Conservation (phyloP, 2,888 invertebrate genomes). For the Spilosoma lubricipeda region DNA sequence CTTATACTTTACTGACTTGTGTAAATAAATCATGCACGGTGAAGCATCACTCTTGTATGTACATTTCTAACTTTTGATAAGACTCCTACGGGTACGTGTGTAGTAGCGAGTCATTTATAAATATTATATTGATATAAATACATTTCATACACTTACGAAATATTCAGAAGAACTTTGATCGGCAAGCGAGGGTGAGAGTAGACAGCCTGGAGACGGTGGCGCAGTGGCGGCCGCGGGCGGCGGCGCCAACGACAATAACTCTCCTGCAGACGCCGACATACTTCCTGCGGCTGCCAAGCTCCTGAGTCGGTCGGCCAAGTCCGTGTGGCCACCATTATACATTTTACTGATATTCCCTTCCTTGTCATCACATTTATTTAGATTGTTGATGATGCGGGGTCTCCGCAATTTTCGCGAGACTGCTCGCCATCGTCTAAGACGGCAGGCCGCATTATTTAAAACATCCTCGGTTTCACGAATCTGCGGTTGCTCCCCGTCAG, state of each 20-base stretch:
- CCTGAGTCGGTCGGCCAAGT: conserved; percentile 78
- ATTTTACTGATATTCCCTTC: conserved; percentile 59
- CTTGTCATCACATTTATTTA: conserved; percentile 69
- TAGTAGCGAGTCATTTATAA: conserved; percentile 25
- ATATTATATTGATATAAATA: conserved; percentile 19
- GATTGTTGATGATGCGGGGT: conserved; percentile 82
- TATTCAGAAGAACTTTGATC: conserved; percentile 79
- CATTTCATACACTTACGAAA: conserved; percentile 70
- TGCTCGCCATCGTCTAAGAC: conserved; percentile 82
- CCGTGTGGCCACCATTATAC: conserved; percentile 73
- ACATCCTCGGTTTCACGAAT: conserved; percentile 74
- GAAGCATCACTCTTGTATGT: conserved; percentile 20
- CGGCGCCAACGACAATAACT: conserved; percentile 78
- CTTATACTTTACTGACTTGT: conserved; percentile 38
- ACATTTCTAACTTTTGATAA: conserved; percentile 45
- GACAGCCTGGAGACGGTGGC: conserved; percentile 81
- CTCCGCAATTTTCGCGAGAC: conserved; percentile 82
- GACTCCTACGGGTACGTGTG: conserved; percentile 26
- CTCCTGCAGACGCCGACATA: conserved; percentile 81
- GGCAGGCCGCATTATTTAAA: conserved; percentile 79
- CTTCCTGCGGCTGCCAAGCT: conserved; percentile 80
- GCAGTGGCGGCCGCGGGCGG: conserved; percentile 81
- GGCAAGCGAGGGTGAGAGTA: conserved; percentile 78
- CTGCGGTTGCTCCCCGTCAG: conserved; percentile 71
- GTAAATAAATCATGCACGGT: conserved; percentile 47